Evolutionary conservation across 37 sponge, comb jelly and placozoan species (phyloP), one percentile per base, ranked within the genome.

Genomic region (Spongia lamella): DNA sequence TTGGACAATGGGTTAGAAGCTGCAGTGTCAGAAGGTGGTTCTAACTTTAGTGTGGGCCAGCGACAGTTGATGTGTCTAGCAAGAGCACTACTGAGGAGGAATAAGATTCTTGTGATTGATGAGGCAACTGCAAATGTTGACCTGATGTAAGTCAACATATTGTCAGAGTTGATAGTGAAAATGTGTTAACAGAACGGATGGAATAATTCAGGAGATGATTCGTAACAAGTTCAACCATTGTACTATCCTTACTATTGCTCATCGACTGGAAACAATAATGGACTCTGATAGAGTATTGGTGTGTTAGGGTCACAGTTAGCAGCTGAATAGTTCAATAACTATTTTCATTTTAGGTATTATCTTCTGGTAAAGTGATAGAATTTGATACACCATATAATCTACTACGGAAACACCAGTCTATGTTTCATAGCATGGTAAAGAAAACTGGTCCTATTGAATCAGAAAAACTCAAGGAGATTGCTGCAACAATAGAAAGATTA

Each of bases 221-320:
- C 70, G 90, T 2, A 79, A 80, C 24, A 59, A 77, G 72, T 96
- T 96, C 62, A 31, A 56, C 13, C 82, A 89, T 34, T 86, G 93
- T 32, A 96, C 97, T 15, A 79, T 93, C 5, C 68, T 96, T 14
- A 89, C 93, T 36, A 89, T 96, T 43, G 96, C 96, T 37, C 96
- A 96, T 56, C 87, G 96, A 13, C 70, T 96, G n/a, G 83, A 96
- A 71, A 96, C 96, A 24, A 86, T 96, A 40, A 96, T 96, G 86
- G 96, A 96, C 38, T 84, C 77, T 36, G 87, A 89, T 56, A 82
- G 79, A 38, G 77, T 94, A 52, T 58, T 94, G 88, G 94, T 94
- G 66, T 31, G 73, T 38, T 59, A 25, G 31, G 43, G 38, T 43
- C 7, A 43, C 9, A 43, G 47, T 43, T 5, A 43, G 25, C 7